phyloP scores from a whole-genome alignment of 2,113 vertebrate species.

The Cyanocitta stelleri region DNA sequence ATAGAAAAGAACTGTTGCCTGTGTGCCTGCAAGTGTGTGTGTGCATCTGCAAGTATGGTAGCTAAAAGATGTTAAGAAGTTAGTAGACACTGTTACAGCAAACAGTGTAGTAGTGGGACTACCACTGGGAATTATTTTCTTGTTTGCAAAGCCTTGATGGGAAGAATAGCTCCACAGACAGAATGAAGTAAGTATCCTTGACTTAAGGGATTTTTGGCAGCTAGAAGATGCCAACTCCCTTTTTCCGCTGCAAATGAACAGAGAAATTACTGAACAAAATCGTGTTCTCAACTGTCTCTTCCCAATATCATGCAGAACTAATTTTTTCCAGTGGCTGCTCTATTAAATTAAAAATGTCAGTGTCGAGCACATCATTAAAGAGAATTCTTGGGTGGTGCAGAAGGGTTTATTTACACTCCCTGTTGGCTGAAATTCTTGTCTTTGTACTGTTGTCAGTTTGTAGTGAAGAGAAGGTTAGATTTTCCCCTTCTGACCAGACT shows the following conservation, averaged over 20 bases:
- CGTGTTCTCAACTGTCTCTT: constrained; percentile 56
- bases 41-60: neutral
- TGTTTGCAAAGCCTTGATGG: constrained; percentile 31
- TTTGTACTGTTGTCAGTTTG: constrained; percentile 12
- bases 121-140: constrained; percentile 43
- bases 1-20: constrained; percentile 7
- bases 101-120: neutral
- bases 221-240: constrained; percentile 61
- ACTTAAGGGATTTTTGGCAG: constrained; percentile 64
- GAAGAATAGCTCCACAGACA: constrained; percentile 48
- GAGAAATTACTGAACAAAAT: constrained; percentile 68
- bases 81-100: neutral
- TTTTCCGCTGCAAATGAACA: constrained; percentile 67
- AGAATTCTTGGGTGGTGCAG: constrained; percentile 57
- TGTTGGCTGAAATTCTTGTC: constrained; percentile 29
- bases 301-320: constrained; percentile 70
- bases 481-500: neutral
- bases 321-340: constrained; percentile 71
- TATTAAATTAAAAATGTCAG: constrained; percentile 74
- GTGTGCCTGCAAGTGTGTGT: neutral
- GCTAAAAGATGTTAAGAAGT: constrained; percentile 19
- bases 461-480: neutral
- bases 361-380: constrained; percentile 65
- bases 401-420: constrained; percentile 53
- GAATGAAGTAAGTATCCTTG: constrained; percentile 53